Evolutionary conservation across 2,888 invertebrate species (phyloP).

Genomic region (Dasysyrphus albostriatus): DNA sequence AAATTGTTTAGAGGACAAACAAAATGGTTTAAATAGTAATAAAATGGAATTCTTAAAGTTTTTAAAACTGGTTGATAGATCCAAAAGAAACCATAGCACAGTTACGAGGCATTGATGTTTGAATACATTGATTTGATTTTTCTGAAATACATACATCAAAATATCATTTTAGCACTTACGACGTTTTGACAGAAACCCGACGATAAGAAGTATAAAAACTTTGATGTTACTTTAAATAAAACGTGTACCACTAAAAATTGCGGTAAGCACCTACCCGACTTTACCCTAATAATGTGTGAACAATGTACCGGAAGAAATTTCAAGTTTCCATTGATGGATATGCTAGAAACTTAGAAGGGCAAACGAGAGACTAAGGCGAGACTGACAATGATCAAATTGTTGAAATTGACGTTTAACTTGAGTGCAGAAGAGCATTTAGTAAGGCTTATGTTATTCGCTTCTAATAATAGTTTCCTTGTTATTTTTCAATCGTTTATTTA

Average conservation of each 20-base stretch:
- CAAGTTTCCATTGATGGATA: background rate
- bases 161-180: no score
- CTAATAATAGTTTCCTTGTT: background rate
- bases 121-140: no score
- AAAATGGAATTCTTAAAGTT: no score
- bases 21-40: no score
- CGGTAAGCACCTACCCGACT: background rate
- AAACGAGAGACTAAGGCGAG: background rate
- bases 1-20: no score
- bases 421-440: background rate
- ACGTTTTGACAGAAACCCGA: no score
- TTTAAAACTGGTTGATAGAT: no score
- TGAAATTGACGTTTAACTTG: background rate
- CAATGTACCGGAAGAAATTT: constrained; percentile 23
- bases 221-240: no score
- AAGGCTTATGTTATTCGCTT: background rate
- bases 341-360: background rate
- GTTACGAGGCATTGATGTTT: no score
- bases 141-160: no score
- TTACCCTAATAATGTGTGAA: background rate
- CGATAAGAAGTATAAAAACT: no score
- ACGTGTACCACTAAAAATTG: background rate
- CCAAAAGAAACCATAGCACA: no score
- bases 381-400: constrained; percentile 11
- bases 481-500: background rate